Evolutionary conservation across 2,797 vertebrate species (phyloP).

Genomic region (Gila robusta): DNA sequence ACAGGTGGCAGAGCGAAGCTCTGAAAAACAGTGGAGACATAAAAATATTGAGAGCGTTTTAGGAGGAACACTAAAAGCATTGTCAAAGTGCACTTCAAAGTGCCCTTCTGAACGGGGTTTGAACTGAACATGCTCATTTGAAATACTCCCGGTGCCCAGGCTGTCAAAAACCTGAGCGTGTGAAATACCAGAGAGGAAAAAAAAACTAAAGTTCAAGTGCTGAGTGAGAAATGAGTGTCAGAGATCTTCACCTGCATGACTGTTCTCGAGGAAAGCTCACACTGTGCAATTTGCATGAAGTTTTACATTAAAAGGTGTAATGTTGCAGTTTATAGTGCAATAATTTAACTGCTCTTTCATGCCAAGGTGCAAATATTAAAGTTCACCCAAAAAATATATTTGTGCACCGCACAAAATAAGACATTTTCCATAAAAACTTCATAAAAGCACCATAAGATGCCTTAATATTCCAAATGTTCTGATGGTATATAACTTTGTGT

Average conservation of each 20-base stretch:
- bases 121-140: constrained; percentile 40
- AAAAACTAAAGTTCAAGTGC: constrained; percentile 12
- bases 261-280: constrained; percentile 11
- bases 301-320: constrained; percentile 1
- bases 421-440: neutral
- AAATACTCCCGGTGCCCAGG: neutral
- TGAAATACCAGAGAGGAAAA: constrained; percentile 17
- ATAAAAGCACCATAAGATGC: neutral
- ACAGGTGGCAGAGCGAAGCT: constrained; percentile 9
- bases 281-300: neutral
- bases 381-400: neutral
- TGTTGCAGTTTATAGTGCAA: neutral
- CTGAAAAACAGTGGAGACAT: constrained; percentile 31
- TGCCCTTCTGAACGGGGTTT: constrained; percentile 30
- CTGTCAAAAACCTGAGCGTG: constrained; percentile 42
- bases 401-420: neutral
- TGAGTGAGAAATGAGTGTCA: constrained; percentile 35
- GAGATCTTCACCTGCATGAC: constrained; percentile 34
- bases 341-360: neutral
- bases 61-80: constrained; percentile 49
- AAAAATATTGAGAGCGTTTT: constrained; percentile 43
- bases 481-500: too few species aligned
- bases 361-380: neutral
- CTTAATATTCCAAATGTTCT: neutral
- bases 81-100: constrained; percentile 51